A percentile compares a stretch with the other conserved stretches of the same genome.
Evolutionary conservation across 2,113 vertebrate genomes (phyloP).

Genomic region (Thermophis baileyi): DNA sequence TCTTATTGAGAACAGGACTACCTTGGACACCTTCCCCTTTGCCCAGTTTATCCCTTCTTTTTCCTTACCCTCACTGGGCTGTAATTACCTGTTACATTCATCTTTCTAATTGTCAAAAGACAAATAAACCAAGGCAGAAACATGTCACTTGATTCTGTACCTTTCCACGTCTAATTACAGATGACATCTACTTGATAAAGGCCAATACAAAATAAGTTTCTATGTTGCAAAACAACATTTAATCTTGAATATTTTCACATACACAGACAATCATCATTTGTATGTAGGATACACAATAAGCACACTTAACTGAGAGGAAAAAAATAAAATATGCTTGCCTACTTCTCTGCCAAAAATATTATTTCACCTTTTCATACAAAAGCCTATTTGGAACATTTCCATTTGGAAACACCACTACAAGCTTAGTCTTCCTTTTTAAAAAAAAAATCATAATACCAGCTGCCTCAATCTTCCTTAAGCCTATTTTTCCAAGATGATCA

Average conservation of each 20-base stretch:
- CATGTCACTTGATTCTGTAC: background rate
- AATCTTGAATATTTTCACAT: background rate
- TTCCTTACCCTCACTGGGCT: background rate
- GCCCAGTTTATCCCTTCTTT: background rate
- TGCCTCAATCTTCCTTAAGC: background rate
- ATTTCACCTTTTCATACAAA: background rate
- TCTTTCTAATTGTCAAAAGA: background rate
- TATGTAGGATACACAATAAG: background rate
- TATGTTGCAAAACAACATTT: background rate
- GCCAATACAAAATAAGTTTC: background rate
- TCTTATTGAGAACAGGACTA: background rate
- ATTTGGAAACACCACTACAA: background rate
- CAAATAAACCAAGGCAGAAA: background rate
- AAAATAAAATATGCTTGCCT: background rate
- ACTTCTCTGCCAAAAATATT: background rate
- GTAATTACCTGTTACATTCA: background rate
- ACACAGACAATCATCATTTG: background rate
- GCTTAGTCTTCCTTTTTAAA: background rate
- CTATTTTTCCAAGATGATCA: background rate
- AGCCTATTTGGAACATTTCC: background rate
- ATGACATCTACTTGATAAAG: accelerated
- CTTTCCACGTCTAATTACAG: background rate
- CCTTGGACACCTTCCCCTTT: accelerated
- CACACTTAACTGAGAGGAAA: accelerated
- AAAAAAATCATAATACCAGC: background rate